phyloP scores from a whole-genome alignment of 2,888 invertebrate genomes.

The Imbricaverruca yamaguchii region DNA sequence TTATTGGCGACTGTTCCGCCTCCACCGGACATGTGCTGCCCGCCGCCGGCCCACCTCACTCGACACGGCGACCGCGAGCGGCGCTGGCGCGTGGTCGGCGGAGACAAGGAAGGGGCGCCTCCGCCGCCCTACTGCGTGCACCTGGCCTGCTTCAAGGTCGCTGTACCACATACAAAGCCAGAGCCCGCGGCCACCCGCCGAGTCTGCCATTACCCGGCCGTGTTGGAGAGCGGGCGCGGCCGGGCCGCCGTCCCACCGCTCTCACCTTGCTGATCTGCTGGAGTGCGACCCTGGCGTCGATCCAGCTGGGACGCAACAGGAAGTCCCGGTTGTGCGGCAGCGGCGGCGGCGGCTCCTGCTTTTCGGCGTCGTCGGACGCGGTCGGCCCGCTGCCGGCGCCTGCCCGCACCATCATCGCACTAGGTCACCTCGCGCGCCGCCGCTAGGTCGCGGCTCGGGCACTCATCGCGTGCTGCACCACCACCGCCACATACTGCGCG shows the following conservation, averaged over 20 bases:
- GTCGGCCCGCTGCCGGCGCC: background rate
- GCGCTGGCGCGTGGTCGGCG: background rate
- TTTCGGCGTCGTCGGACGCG: background rate
- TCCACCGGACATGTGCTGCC: too few relatives aligned
- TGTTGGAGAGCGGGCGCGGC: background rate
- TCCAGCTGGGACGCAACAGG: constrained; percentile 92
- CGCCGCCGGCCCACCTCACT: background rate
- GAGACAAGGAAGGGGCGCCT: background rate
- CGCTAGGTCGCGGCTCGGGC: background rate
- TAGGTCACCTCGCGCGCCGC: background rate
- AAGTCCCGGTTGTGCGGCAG: constrained; percentile 52
- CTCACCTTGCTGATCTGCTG: constrained; percentile 93
- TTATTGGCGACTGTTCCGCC: too few relatives aligned
- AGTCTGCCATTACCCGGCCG: background rate
- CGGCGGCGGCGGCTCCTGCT: background rate
- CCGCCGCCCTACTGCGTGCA: background rate
- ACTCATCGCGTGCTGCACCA: background rate
- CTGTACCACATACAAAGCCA: background rate
- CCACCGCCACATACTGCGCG: background rate
- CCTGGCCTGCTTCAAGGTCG: background rate
- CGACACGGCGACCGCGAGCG: background rate
- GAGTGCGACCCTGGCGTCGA: constrained; percentile 87
- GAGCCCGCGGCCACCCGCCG: background rate
- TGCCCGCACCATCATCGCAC: background rate
- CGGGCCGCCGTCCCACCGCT: background rate